A percentile compares a stretch with the other conserved stretches of the same genome.
Evolutionary conservation across 2,113 vertebrate genomes (phyloP).

Genomic region (Odobenus rosmarus): DNA sequence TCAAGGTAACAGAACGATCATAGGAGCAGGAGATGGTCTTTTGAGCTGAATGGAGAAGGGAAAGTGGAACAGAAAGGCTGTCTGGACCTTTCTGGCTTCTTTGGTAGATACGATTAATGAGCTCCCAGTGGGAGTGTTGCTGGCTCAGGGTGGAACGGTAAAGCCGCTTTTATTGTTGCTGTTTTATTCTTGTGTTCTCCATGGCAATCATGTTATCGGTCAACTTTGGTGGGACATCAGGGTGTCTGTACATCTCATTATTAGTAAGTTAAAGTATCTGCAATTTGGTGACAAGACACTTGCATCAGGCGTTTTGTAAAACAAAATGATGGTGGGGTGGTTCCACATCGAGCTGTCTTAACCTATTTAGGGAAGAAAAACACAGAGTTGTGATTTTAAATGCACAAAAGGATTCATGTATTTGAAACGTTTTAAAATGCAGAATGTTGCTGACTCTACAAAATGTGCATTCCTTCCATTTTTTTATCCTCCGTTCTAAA

Average conservation of each 20-base stretch:
- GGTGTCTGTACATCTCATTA: slow-evolving; percentile 37
- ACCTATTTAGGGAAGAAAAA: slow-evolving; percentile 15
- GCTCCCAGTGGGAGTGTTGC: background rate
- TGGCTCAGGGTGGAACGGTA: background rate
- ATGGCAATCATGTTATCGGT: background rate
- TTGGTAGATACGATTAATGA: background rate
- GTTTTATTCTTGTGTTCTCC: slow-evolving; percentile 37
- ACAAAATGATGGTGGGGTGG: background rate
- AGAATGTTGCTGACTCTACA: background rate
- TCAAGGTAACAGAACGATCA: background rate
- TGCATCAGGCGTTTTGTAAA: background rate
- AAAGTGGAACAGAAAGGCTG: background rate
- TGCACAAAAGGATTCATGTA: background rate
- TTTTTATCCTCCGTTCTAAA: background rate
- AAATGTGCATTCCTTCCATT: background rate
- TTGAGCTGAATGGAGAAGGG: background rate
- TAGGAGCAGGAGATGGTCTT: background rate
- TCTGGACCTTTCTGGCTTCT: background rate
- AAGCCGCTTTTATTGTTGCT: background rate
- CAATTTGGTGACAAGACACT: background rate
- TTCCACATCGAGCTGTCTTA: background rate
- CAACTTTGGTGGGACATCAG: background rate
- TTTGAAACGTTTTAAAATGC: background rate
- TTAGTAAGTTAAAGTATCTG: slow-evolving; percentile 46
- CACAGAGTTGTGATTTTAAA: background rate